Base-by-base conservation (phyloP, 2,888 invertebrate species). In the Nomada lathburiana region DNA sequence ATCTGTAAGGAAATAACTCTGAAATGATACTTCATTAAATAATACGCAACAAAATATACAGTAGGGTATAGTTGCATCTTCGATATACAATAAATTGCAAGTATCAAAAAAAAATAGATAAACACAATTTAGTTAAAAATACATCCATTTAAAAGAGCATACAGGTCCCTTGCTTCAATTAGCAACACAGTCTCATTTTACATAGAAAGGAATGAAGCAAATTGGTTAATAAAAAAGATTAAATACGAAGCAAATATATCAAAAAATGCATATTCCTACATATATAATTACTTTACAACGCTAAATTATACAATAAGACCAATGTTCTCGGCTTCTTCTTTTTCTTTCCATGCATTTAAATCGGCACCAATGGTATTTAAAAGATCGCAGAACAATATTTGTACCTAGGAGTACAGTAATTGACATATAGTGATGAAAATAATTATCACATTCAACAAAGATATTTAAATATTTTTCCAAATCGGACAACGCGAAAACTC, bases 1-100 rank as follows among this genome's bases (percentile, higher is more conserved):
- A 9, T 53, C 44, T 20, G 20, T 13, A 55, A 20, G 13, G 53
- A 44, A 11, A 5, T n/a, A 44, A 20, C n/a, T 53, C 7, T 53
- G 9, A n/a, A n/a, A 53, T n/a, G n/a, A 53, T 20, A n/a, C n/a
- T 18, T 55, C n/a, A 1, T 11, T 55, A 23, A 11, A 65, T 7
- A 26, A 52, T 23, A 52, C 9, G 0, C 16, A 55, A 26, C 42
- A 42, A 53, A 63, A 20, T 23, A 26, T 36, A 16, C 26, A 44
- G 29, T 64, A 44, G 26, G 9, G 26, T 59, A 42, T 13, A 42
- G 13, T 16, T 42, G 68, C 72, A 53, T 65, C 76, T 83, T 85
- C 76, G 76, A 79, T 79, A 84, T 72, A 84, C 69, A 67, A 76
- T 20, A n/a, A 50, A 11, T 57, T 23, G n/a, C 26, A 5, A 50